Evolutionary conservation across 1,140 invertebrate genomes (phyloP), one percentile per base, ranked within the genome.

Genomic region (Halyomorpha halys): DNA sequence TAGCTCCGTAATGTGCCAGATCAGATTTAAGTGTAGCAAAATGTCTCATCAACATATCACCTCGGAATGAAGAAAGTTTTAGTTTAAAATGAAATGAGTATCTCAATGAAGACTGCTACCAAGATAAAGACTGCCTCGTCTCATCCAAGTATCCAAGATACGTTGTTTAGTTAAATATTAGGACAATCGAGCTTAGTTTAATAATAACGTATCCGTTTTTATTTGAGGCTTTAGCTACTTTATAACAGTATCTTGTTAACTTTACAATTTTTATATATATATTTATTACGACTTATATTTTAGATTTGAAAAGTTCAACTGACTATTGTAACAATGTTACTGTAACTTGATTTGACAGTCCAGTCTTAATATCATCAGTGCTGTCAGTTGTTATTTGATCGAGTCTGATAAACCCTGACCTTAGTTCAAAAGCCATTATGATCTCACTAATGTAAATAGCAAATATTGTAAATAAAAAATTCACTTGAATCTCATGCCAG

Each of bases 101-200:
- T 56, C 53, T 56, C 23, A 56, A 56, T 15, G 53, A 56, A 56
- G 53, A 56, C 53, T 56, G 53, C 19, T 23, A 25, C 53, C 23
- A 21, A 4, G 23, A 21, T n/a, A 56, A 56, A 56, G 53, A 56
- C 53, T 56, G 53, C 53, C 53, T 56, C 53, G 3, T 21, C 23
- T 25, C 18, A 25, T 56, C 2, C 23, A 23, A 25, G 15, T 21
- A 5, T 25, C 53, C 19, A 56, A 23, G 3, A 25, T 25, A 56
- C 6, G 19, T n/a, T n/a, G n/a, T 25, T 23, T 21, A 23, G 53
- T 23, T 23, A 27, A 56, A 23, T 56, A 16, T 56, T 56, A 56
- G 53, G 53, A 27, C 53, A 56, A 56, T 56, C 53, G 53, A 56
- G 53, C 53, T 56, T 56, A 56, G 18, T 56, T 23, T 15, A 25